Evolutionary conservation across 2,113 vertebrate genomes (phyloP), one percentile per base, ranked within the genome.

Genomic region (Macroglossus sobrinus): DNA sequence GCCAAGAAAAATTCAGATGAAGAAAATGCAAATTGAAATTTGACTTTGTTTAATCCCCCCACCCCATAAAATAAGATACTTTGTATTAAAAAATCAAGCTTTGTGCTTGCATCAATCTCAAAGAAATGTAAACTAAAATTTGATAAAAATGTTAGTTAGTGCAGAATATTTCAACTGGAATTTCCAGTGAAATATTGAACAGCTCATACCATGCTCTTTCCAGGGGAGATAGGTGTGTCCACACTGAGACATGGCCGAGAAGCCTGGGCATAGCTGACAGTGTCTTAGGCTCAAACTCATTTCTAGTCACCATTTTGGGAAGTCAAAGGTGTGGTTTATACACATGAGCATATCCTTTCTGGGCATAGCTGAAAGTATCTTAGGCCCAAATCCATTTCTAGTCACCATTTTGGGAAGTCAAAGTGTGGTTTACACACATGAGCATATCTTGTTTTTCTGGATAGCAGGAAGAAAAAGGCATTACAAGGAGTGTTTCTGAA

Each of bases 71-170:
- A 98, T 99, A 99, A 98, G 97, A 98, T 98, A 98, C 98, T 98
- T 99, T 98, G 98, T 98, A 82, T 98, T 99, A 98, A 99, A 99
- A 99, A 99, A 99, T 98, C 99, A 99, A 99, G 99, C 99, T 97
- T 99, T 99, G 99, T 99, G 99, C 99, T 99, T 99, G 99, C 98
- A 98, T 99, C 98, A 97, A 98, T 99, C 98, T 98, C 96, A 98
- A 99, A 99, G 98, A 98, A 99, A 99, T 98, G 98, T 98, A 98
- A 99, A 99, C 98, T 98, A 91, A 99, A 99, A 98, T 98, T 98
- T 96, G 98, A 98, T 99, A 99, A 99, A 99, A 99, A 99, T 97
- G 97, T 98, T 97, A 98, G 94, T 98, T 98, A 99, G 99, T 99
- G 99, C 99, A 98, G 98, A 98, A 98, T 98, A 98, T 97, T 98